phyloP scores from a whole-genome alignment of 2,113 vertebrate species.

The Amblyopsis rosae region DNA sequence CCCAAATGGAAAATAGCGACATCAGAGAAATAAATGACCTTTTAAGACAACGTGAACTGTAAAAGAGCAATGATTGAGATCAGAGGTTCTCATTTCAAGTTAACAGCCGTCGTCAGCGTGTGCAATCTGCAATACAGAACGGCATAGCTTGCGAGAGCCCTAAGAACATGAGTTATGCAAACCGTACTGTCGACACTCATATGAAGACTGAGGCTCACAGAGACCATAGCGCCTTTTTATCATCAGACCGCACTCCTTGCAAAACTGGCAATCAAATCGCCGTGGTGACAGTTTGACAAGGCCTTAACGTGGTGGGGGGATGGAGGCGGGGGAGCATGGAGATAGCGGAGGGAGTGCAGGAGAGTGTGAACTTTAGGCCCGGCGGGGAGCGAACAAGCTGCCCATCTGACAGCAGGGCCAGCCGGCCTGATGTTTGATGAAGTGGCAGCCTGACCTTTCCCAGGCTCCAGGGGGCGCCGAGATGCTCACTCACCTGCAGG shows the following conservation, averaged over 20 bases:
- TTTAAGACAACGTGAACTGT: background rate
- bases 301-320: slow-evolving; percentile 12
- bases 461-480: slow-evolving; percentile 65
- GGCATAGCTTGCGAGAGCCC: slow-evolving; percentile 13
- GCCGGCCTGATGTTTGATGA: slow-evolving; percentile 76
- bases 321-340: slow-evolving; percentile 28
- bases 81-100: too few relatives aligned
- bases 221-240: slow-evolving; percentile 30
- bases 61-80: too few relatives aligned
- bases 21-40: background rate
- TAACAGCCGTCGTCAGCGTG: slow-evolving; percentile 4
- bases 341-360: slow-evolving; percentile 51
- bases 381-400: slow-evolving; percentile 51
- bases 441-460: slow-evolving; percentile 76
- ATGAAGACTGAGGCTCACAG: slow-evolving; percentile 15
- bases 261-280: slow-evolving; percentile 32
- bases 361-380: slow-evolving; percentile 74
- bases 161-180: slow-evolving; percentile 3
- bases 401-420: slow-evolving; percentile 58
- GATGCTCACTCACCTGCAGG: slow-evolving; percentile 63
- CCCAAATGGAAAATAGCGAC: background rate
- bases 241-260: slow-evolving; percentile 3
- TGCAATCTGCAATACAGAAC: slow-evolving; percentile 16
- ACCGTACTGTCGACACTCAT: background rate
- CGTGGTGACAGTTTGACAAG: slow-evolving; percentile 41